Evolutionary conservation across 2,888 invertebrate genomes (phyloP).

Genomic region (Metellina segmentata): DNA sequence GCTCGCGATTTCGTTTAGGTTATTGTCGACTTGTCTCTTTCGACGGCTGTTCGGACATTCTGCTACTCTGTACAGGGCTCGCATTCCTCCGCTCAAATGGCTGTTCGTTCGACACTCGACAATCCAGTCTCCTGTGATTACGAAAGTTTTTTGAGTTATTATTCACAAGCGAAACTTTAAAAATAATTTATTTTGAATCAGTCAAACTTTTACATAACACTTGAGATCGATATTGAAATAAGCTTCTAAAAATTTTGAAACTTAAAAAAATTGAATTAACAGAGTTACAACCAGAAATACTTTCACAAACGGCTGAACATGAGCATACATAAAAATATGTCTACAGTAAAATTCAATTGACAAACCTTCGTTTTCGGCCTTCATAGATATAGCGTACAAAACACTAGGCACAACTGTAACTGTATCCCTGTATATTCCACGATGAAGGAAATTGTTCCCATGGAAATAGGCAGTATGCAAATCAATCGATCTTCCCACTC

Average conservation of each 20-base stretch:
- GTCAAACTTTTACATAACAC: too few relatives aligned
- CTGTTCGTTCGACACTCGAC: slow-evolving; percentile 77
- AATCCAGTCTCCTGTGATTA: slow-evolving; percentile 76
- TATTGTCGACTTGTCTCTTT: slow-evolving; percentile 56
- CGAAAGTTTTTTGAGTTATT: too few relatives aligned
- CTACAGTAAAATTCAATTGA: not conserved
- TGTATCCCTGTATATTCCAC: slow-evolving; percentile 73
- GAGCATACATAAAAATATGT: not conserved
- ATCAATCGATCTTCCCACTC: slow-evolving; percentile 78
- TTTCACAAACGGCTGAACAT: not conserved
- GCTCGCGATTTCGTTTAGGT: slow-evolving; percentile 56
- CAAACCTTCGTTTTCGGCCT: slow-evolving; percentile 75
- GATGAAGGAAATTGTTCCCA: slow-evolving; percentile 76
- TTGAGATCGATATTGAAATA: too few relatives aligned
- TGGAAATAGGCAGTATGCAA: slow-evolving; percentile 77
- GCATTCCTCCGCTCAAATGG: slow-evolving; percentile 77
- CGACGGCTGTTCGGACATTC: slow-evolving; percentile 52
- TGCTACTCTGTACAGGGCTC: slow-evolving; percentile 72
- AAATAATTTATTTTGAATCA: too few relatives aligned
- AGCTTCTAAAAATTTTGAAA: too few relatives aligned
- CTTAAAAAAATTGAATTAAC: not conserved
- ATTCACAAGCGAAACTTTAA: too few relatives aligned
- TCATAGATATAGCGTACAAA: slow-evolving; percentile 74
- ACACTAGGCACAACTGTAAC: slow-evolving; percentile 77
- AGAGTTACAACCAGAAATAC: not conserved